phyloP scores from a whole-genome alignment of 2,113 vertebrate genomes.

The Indicator maculatus region DNA sequence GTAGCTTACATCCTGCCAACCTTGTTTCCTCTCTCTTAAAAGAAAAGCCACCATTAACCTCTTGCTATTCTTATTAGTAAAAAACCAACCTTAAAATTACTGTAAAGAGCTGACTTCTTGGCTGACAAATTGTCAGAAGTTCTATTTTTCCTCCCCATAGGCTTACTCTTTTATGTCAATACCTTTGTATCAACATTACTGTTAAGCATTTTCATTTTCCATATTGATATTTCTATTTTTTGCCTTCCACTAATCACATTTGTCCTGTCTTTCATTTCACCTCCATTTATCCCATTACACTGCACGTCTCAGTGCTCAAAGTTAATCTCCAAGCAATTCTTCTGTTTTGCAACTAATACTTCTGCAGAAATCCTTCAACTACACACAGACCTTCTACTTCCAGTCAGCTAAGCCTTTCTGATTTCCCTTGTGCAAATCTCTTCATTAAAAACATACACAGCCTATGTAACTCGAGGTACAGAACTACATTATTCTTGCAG shows the following conservation, averaged over 20 bases:
- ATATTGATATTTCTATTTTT: background rate
- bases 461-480: background rate
- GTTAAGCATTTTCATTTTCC: background rate
- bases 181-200: background rate
- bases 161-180: background rate
- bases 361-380: background rate
- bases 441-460: background rate
- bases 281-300: background rate
- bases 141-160: background rate
- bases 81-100: background rate
- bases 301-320: background rate
- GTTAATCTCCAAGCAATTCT: background rate
- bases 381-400: background rate
- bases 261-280: background rate
- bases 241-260: background rate
- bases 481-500: background rate
- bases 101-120: background rate
- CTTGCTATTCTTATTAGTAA: background rate
- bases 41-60: background rate
- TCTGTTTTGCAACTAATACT: background rate
- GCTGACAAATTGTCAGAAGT: background rate
- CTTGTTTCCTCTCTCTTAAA: background rate
- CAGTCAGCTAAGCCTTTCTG: background rate
- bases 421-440: background rate
- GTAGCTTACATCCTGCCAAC: background rate